Evolutionary conservation across 2,888 invertebrate species (phyloP).

Genomic region (Thymelicus lineola): DNA sequence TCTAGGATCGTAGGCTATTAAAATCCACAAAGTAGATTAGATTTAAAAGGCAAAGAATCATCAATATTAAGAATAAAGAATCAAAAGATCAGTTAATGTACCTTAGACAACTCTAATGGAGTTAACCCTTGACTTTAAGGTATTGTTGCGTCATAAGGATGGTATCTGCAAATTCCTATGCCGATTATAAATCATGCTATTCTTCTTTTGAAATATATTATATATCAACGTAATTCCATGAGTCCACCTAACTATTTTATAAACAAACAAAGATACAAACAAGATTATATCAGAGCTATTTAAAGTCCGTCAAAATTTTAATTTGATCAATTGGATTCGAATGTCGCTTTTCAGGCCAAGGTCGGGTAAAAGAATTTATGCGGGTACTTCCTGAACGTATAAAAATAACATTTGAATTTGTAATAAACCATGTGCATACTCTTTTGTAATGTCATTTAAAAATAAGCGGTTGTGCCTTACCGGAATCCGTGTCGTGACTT

Average conservation of each 20-base stretch:
- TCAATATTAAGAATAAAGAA: no score
- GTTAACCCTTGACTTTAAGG: constrained; percentile 49
- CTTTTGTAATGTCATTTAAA: no score
- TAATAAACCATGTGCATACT: background rate
- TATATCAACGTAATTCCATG: no score
- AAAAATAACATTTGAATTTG: constrained; percentile 6
- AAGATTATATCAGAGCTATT: background rate
- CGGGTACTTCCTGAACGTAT: constrained; percentile 3
- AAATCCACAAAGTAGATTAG: no score
- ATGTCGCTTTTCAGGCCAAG: constrained; percentile 4
- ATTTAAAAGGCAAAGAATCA: no score
- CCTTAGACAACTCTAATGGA: constrained; percentile 36
- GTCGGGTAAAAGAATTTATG: background rate
- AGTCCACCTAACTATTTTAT: background rate
- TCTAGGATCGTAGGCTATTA: no score
- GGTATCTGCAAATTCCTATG: constrained; percentile 4
- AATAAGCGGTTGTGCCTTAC: background rate
- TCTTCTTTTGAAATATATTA: constrained; percentile 7
- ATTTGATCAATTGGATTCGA: background rate
- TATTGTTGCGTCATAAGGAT: constrained; percentile 34
- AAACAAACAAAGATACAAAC: background rate
- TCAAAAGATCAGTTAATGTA: no score
- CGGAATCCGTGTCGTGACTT: constrained; percentile 19
- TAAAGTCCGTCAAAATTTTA: background rate
- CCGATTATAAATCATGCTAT: background rate